Conservation (phyloP, 64 coral and sea anemone genomes). For the Actinia tenebrosa region DNA sequence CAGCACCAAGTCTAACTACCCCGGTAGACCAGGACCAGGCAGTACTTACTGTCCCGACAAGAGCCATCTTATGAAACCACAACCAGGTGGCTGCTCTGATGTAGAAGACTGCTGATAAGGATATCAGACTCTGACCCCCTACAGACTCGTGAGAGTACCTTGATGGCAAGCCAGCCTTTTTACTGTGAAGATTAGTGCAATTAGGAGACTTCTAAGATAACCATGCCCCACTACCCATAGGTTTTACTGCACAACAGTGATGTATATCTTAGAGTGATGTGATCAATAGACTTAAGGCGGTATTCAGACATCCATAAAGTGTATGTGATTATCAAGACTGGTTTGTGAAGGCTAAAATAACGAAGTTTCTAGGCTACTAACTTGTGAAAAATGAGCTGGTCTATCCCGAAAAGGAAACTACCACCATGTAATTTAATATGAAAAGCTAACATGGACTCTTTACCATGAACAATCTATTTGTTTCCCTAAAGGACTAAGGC, state of each 20-base stretch:
- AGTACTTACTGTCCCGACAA: background rate
- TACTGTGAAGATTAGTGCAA: background rate
- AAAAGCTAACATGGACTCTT: background rate
- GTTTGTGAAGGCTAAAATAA: background rate
- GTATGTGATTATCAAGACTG: background rate
- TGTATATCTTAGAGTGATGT: background rate
- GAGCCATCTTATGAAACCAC: background rate
- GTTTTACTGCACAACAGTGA: slow-evolving; percentile 6
- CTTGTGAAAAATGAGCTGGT: background rate
- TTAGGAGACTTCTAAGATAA: background rate
- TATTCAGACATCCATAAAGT: background rate
- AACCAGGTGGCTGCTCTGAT: background rate
- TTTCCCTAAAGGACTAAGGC: too few species aligned
- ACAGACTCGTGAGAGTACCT: slow-evolving; percentile 1
- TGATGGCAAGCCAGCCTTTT: background rate
- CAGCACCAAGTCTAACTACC: slow-evolving; percentile 4
- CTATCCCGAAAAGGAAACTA: slow-evolving; percentile 4
- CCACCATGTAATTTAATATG: slow-evolving; percentile 7
- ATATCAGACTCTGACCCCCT: background rate
- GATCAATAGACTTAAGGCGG: background rate
- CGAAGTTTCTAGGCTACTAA: slow-evolving; percentile 9
- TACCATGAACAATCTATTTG: background rate
- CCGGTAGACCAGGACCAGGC: background rate
- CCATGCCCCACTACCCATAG: background rate
- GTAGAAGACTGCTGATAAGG: background rate